phyloP scores from a whole-genome alignment of 2,888 invertebrate genomes.

The Apamea sordens region DNA sequence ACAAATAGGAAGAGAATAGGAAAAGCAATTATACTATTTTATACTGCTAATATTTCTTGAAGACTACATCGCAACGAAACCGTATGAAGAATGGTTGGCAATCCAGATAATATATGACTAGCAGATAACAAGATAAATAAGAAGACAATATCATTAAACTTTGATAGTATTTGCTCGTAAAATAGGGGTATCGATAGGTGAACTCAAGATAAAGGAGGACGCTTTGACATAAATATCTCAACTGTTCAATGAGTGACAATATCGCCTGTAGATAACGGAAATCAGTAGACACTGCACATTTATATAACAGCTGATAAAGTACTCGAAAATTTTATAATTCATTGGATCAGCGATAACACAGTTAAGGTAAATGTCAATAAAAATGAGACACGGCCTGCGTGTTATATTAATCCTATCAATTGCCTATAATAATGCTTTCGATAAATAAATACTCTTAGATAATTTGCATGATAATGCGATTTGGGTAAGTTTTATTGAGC shows the following conservation, averaged over 20 bases:
- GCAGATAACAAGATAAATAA: slow-evolving; percentile 3
- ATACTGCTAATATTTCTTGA: too few species aligned
- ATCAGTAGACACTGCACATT: background rate
- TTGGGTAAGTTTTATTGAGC: background rate
- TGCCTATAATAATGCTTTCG: background rate
- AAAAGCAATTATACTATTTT: background rate
- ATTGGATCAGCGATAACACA: slow-evolving; percentile 4
- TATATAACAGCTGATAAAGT: background rate
- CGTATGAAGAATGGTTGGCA: background rate
- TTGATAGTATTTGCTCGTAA: slow-evolving; percentile 11
- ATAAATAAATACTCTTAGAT: background rate
- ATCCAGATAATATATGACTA: slow-evolving; percentile 1
- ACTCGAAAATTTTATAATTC: slow-evolving; percentile 11
- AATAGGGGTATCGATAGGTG: slow-evolving; percentile 13
- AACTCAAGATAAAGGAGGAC: slow-evolving; percentile 12
- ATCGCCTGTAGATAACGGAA: slow-evolving; percentile 38
- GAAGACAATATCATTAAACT: slow-evolving; percentile 13
- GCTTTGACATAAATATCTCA: slow-evolving; percentile 24
- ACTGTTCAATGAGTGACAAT: slow-evolving; percentile 44
- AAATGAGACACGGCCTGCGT: background rate
- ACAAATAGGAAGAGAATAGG: background rate
- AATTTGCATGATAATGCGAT: slow-evolving; percentile 12
- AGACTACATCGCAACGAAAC: background rate
- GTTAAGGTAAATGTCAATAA: background rate
- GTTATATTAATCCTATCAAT: slow-evolving; percentile 1